Evolutionary conservation across 2,113 vertebrate genomes (phyloP), one percentile per base, ranked within the genome.

Genomic region (Tychaedon coryphoeus): DNA sequence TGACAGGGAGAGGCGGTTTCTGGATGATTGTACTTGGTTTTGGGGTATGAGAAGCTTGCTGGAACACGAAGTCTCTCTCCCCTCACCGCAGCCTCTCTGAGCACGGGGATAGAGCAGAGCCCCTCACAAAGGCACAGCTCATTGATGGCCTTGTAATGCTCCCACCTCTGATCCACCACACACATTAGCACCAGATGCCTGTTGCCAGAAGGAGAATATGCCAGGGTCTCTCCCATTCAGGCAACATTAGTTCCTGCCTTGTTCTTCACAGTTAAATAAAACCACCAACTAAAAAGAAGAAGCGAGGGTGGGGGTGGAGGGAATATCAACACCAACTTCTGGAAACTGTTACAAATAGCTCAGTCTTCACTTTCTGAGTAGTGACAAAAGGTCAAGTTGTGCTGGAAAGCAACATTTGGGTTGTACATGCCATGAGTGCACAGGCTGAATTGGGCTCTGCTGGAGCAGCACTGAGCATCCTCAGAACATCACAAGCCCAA

Each of bases 301-400:
- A 88, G 36, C 78, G 2, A 10, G 8, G 7, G 1, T 3, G 4
- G 3, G 5, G 14, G 14, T n/a, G n/a, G n/a, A n/a, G n/a, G 5
- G 40, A 67, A 53, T 9, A 75, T 70, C 92, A 90, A 95, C 95
- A 97, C 82, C 92, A 96, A 78, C 93, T 96, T 84, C 91, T 98
- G 97, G 97, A 98, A 98, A 97, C 85, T 97, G 89, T 97, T 95
- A 97, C 86, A 71, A 19, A 95, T 69, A 95, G 92, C 88, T 97
- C 82, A 93, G 95, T 88, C 95, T 94, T 95, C 85, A 91, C 93
- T 97, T 97, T 97, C 96, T 96, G 97, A 88, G 96, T 96, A 94
- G 93, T 83, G 94, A 95, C 92, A 87, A 97, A 97, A 97, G 97
- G 97, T 97, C 97, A 98, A 62, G 73, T 29, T 66, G 96, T 31